phyloP scores from a whole-genome alignment of 1,140 invertebrate genomes.

The Drosophila sucinea region DNA sequence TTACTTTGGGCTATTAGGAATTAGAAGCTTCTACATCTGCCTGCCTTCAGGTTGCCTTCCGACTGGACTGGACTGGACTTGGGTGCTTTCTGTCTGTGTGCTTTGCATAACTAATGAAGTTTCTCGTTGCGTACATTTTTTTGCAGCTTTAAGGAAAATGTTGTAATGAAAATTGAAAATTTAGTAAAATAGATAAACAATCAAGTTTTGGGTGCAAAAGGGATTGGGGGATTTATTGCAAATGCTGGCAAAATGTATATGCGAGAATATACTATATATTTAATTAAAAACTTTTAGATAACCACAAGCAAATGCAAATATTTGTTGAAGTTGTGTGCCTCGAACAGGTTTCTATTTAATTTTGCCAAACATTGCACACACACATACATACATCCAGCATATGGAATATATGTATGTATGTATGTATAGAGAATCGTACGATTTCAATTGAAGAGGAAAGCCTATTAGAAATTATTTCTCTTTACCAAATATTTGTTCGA shows the following conservation, averaged over 20 bases:
- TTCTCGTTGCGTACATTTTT: not conserved
- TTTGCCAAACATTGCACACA: conserved; percentile 51
- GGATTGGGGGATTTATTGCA: not conserved
- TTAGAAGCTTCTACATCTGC: conserved; percentile 15
- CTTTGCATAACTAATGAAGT: conserved; percentile 59
- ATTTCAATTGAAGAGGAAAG: conserved; percentile 70
- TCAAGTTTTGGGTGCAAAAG: not conserved
- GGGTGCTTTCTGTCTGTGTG: conserved; percentile 30
- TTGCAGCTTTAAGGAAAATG: conserved; percentile 2
- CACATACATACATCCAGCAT: conserved; percentile 24
- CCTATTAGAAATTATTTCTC: conserved; percentile 78
- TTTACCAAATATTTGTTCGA: conserved; percentile 69
- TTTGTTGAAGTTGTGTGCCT: conserved; percentile 41
- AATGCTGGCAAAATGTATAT: not conserved
- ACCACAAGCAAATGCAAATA: conserved; percentile 36
- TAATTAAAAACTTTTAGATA: conserved; percentile 64
- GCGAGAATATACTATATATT: conserved; percentile 33
- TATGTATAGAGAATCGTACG: conserved; percentile 60
- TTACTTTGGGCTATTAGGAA: conserved; percentile 33
- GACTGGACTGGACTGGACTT: not conserved
- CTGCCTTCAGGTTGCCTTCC: not conserved
- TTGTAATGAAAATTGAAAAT: conserved; percentile 16
- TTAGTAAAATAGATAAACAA: conserved; percentile 17
- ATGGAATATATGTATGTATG: conserved; percentile 13
- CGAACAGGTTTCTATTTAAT: conserved; percentile 40